Percentiles rank a stretch among this genome's conserved stretches.
phyloP scores from a whole-genome alignment of 2,888 invertebrate genomes.

The Campoplex nolae region DNA sequence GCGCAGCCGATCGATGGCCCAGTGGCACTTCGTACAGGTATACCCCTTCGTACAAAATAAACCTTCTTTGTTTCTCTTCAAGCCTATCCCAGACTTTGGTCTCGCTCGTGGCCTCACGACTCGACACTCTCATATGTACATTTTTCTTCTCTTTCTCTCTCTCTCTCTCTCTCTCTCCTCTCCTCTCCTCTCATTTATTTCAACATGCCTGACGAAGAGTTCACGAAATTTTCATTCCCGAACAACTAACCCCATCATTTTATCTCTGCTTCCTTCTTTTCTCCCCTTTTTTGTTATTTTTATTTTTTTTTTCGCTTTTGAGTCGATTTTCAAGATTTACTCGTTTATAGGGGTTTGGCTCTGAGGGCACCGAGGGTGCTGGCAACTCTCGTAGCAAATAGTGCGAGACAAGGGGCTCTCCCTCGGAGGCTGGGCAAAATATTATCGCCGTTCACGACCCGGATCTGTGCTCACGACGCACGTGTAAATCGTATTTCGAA shows the following conservation, averaged over 20 bases:
- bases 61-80: constrained; percentile 22
- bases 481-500: constrained; percentile 15
- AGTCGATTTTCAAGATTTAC: constrained; percentile 15
- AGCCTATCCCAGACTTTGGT: constrained; percentile 11
- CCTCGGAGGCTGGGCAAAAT: neutral
- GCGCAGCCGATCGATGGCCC: constrained; percentile 82
- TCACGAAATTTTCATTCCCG: constrained; percentile 27
- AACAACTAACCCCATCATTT: constrained; percentile 6
- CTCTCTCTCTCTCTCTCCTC: constrained; percentile 28
- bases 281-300: constrained; percentile 1
- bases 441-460: neutral
- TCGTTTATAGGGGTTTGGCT: constrained; percentile 27
- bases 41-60: constrained; percentile 10
- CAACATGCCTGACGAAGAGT: constrained; percentile 53
- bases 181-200: constrained; percentile 35
- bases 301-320: neutral
- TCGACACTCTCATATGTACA: constrained; percentile 30
- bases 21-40: constrained; percentile 74
- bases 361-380: neutral
- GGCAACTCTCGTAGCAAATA: constrained; percentile 10
- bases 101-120: constrained; percentile 36
- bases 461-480: constrained; percentile 1
- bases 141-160: constrained; percentile 13
- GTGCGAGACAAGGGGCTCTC: constrained; percentile 3
- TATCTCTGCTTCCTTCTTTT: constrained; percentile 8